phyloP scores from a whole-genome alignment of 2,113 vertebrate genomes.

The Cricetomys ansorgei region DNA sequence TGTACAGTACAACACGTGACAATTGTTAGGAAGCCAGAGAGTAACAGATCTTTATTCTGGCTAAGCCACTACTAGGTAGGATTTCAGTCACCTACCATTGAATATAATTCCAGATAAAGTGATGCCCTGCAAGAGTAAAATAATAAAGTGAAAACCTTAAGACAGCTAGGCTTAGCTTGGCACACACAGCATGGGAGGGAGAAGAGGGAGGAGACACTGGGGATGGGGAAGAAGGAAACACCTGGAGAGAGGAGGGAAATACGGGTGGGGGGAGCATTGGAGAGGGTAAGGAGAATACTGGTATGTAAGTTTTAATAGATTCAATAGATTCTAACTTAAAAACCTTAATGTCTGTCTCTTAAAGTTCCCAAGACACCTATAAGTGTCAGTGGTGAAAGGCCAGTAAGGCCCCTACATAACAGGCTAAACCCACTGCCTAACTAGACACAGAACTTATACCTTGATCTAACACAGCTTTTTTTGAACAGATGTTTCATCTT shows the following conservation, averaged over 20 bases:
- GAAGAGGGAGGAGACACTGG: neutral
- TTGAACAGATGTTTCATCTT: neutral
- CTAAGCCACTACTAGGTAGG: neutral
- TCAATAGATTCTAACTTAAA: neutral
- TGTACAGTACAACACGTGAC: neutral
- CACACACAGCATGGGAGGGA: neutral
- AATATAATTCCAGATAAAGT: neutral
- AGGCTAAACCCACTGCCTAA: neutral
- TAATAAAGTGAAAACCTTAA: neutral
- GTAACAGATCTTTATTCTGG: neutral
- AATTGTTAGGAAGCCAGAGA: neutral
- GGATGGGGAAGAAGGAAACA: accelerated
- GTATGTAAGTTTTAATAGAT: neutral
- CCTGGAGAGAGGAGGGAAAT: neutral
- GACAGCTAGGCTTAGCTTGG: neutral
- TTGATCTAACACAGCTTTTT: neutral
- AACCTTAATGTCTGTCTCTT: neutral
- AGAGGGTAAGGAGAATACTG: neutral
- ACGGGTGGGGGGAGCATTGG: neutral
- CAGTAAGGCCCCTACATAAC: neutral
- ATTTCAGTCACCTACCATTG: too few relatives aligned
- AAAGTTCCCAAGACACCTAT: neutral
- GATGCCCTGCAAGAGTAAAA: neutral
- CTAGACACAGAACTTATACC: neutral
- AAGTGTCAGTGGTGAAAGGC: neutral